Base-by-base conservation (phyloP, 2,113 vertebrate genomes). In the Trogon melanurus region DNA sequence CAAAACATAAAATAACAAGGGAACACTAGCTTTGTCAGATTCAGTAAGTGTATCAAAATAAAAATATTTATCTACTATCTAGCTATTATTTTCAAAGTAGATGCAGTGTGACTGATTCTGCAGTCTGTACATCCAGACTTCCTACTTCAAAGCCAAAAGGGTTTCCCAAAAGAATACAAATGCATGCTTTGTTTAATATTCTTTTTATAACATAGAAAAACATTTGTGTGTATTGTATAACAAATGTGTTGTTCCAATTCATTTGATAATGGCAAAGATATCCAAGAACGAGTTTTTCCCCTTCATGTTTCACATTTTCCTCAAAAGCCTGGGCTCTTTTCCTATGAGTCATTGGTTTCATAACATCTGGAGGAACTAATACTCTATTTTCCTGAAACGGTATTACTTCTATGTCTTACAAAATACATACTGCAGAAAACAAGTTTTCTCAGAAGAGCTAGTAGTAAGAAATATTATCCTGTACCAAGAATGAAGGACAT, bases 351-450 rank as follows among this genome's bases (percentile, higher is more conserved):
- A 66, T 54, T 66, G 17, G 45, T 95, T 94, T 95, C 41, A 84
- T 64, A 60, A 80, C 38, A 80, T 88, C 26, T 92, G 50, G 69
- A 92, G 81, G 36, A 95, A 86, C 19, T 86, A 88, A 74, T 56
- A 45, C 61, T 79, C 26, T 79, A 2, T 91, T 94, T 64, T 94
- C 26, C 36, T 81, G 36, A 86, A 89, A 80, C 10, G 89, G 41
- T 38, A 83, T 6, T 11, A 34, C 16, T 84, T 80, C 58, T 61
- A 10, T 83, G 12, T 69, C 38, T 79, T 92, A 71, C 29, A 89
- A 80, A 86, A 87, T n/a, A 2, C 2, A 1, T 72, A 53, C n/a
- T 48, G n/a, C 9, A 87, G 66, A 75, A 95, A 90, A 83, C 36
- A 84, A 48, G 23, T 73, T 34, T 92, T 73, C 32, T 91, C 57